Evolutionary conservation across 2,888 invertebrate species (phyloP).

Genomic region (Ferdinandea cuprea): DNA sequence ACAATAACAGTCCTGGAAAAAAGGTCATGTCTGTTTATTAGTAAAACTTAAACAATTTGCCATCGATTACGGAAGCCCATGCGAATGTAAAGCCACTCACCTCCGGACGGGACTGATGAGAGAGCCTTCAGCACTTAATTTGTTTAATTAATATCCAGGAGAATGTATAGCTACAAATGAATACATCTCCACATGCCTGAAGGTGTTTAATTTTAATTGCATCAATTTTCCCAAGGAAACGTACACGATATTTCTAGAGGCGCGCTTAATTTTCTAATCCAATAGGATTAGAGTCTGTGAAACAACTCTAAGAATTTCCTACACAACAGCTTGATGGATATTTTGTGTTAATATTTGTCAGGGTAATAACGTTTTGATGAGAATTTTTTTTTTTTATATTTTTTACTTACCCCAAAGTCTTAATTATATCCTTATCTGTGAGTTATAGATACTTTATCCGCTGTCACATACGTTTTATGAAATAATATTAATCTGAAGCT

Average conservation of each 20-base stretch:
- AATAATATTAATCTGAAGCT: not conserved
- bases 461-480: not conserved
- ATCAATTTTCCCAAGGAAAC: conserved; percentile 17
- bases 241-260: conserved; percentile 3
- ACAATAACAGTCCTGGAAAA: not conserved
- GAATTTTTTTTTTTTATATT: conserved; percentile 47
- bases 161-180: conserved; percentile 19
- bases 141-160: conserved; percentile 44
- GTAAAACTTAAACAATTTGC: conserved; percentile 40
- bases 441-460: conserved; percentile 19
- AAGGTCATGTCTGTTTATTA: not conserved
- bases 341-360: conserved; percentile 31
- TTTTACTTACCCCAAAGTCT: conserved; percentile 13
- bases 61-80: conserved; percentile 32
- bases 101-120: not conserved
- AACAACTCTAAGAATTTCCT: not conserved
- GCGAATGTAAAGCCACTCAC: conserved; percentile 10
- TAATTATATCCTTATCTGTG: conserved; percentile 23
- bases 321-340: too few species aligned
- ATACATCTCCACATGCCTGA: conserved; percentile 22
- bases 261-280: conserved; percentile 14
- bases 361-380: conserved; percentile 42
- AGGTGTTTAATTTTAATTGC: conserved; percentile 30
- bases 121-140: conserved; percentile 6
- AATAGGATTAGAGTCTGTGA: not conserved